Percentiles rank a stretch among this genome's conserved stretches.
These are phyloP conservation scores for Drosophila birchii DNA, from an alignment of 2,888 invertebrate species.

Conservation along the genomic window DNA sequence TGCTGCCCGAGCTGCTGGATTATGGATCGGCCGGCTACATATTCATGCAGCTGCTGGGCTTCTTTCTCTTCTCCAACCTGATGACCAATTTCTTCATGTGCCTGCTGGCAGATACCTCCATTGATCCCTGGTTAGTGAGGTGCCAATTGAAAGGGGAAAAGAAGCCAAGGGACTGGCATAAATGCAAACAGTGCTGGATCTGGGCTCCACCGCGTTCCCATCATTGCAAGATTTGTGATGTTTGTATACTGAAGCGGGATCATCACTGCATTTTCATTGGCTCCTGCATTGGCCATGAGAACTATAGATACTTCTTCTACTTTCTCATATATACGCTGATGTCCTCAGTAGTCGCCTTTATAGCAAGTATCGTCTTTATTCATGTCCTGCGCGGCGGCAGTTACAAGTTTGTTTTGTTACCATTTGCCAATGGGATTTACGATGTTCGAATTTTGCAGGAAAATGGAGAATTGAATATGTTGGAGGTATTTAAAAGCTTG, in stretches of 20 bases:
- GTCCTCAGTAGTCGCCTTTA: neutral
- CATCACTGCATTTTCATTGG: slow-evolving; percentile 9
- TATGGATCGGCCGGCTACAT: slow-evolving; percentile 7
- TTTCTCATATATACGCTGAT: slow-evolving; percentile 2
- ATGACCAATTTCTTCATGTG: slow-evolving; percentile 8
- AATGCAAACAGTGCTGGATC: neutral
- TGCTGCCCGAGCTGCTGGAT: slow-evolving; percentile 3
- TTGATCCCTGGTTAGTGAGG: neutral
- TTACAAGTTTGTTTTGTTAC: neutral
- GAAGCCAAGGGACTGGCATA: neutral
- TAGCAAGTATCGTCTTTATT: neutral
- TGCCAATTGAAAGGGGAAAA: neutral
- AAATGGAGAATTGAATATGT: neutral
- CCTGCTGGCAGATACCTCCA: neutral
- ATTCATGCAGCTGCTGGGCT: neutral
- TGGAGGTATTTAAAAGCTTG: neutral
- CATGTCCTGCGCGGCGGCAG: neutral
- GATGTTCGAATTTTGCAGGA: neutral
- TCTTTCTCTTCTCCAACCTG: neutral
- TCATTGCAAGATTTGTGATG: slow-evolving; percentile 7
- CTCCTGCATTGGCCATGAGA: slow-evolving; percentile 8
- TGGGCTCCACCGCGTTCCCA: slow-evolving; percentile 10
- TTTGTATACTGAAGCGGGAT: slow-evolving; percentile 10
- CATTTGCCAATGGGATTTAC: neutral
- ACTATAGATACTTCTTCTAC: slow-evolving; percentile 14